Percentiles rank a stretch among this genome's conserved stretches.
These are phyloP conservation scores for Acanthaster planci DNA, from an alignment of 35 echinoderm and acorn worm species.

Conservation along the genomic window DNA sequence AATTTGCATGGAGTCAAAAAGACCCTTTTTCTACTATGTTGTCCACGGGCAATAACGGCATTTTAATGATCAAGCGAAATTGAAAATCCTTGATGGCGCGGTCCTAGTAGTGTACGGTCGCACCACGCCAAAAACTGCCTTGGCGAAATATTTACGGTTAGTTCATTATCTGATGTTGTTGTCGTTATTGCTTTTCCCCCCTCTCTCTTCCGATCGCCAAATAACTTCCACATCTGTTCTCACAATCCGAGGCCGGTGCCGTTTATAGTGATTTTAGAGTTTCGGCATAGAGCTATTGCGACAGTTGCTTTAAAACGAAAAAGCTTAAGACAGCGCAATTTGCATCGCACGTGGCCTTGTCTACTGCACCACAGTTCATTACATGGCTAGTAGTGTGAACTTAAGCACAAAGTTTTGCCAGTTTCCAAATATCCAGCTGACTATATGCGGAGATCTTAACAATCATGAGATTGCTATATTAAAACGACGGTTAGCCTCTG, in stretches of 20 bases:
- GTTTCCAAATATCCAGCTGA: no score
- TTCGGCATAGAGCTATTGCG: neutral
- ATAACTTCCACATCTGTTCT: slow-evolving; percentile 18
- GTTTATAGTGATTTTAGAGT: slow-evolving; percentile 11
- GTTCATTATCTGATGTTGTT: neutral
- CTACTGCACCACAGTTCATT: no score
- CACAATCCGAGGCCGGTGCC: neutral
- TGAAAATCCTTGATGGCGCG: neutral
- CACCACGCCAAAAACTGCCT: neutral
- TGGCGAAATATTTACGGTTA: slow-evolving; percentile 12
- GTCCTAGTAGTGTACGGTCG: neutral
- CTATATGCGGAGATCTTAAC: no score
- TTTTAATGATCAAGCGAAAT: neutral
- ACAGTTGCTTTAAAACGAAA: no score
- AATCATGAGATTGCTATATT: no score
- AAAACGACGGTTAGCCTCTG: no score
- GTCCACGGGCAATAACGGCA: neutral
- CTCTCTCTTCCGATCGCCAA: neutral
- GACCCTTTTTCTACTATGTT: no score
- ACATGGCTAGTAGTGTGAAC: no score
- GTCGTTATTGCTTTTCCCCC: neutral
- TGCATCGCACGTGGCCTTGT: no score
- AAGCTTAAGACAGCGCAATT: no score
- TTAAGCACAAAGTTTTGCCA: no score
- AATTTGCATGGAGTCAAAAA: no score